Evolutionary conservation across 1,140 invertebrate genomes (phyloP).

Genomic region (Orchesella cincta): DNA sequence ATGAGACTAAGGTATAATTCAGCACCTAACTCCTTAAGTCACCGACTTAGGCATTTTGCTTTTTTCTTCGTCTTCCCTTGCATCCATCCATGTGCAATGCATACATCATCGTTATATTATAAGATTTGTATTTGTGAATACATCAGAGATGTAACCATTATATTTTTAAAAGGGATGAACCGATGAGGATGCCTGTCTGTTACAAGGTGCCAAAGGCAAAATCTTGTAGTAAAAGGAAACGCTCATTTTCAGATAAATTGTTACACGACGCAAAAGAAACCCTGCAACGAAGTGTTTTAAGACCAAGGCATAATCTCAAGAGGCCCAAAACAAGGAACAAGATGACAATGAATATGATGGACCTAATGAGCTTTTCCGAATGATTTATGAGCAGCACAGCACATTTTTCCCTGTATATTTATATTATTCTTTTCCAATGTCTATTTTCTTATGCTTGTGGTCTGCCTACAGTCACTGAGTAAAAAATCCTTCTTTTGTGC

Average conservation of each 20-base stretch:
- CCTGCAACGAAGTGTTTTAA: constrained; percentile 20
- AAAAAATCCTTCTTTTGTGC: no score
- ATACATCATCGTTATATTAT: no score
- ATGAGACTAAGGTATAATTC: neutral
- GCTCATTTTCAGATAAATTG: neutral
- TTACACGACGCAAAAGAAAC: neutral
- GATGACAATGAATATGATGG: constrained; percentile 29
- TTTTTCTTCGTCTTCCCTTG: neutral
- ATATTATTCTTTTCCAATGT: no score
- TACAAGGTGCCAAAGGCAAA: constrained; percentile 11
- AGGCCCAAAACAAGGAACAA: constrained; percentile 6
- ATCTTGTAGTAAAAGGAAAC: constrained; percentile 16
- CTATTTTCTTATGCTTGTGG: no score
- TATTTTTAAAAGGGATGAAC: neutral
- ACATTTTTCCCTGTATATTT: no score
- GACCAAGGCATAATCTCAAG: constrained; percentile 6
- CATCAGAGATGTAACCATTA: neutral
- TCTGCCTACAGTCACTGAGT: no score
- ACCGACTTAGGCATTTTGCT: constrained; percentile 8
- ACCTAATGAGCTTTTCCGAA: constrained; percentile 26
- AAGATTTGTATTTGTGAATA: neutral
- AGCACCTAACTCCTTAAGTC: neutral
- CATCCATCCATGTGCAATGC: neutral
- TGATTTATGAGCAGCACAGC: constrained; percentile 10
- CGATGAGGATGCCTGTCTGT: neutral